Evolutionary conservation across 2,113 vertebrate genomes (phyloP), one percentile per base, ranked within the genome.

Genomic region (Taurulus bubalis): DNA sequence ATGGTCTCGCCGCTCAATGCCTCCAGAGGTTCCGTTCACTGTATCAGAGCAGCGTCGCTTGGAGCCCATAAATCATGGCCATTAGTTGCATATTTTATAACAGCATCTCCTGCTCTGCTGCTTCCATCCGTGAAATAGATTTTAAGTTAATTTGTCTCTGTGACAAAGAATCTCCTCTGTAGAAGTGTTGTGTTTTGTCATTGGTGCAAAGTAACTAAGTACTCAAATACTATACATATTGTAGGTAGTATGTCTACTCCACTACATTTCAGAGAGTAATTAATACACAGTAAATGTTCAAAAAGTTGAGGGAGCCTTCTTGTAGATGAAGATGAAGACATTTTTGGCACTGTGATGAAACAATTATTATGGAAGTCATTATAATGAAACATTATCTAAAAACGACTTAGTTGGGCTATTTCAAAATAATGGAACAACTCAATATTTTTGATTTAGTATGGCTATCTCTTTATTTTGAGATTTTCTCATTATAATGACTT

Each of bases 1-100:
- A 86, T 70, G 1, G 79, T 80, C 82, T 70, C 9, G 65, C 79
- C 51, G 71, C 47, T 65, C 0, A 16, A 82, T 49, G 82, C 88
- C 80, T 85, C 80, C 72, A 59, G 59, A 83, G 71, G 60, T 66
- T 78, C 15, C 0, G 15, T 64, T 67, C 64, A n/a, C 82, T 47
- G 78, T 16, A 34, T 51, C 79, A 84, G 69, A 38, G 75, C 56
- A 18, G 75, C 38, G 18, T 26, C 49, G 0, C 49, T 55, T 38
- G 30, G 34, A 77, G 68, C 30, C 9, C 71, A 62, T 74, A 60
- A 84, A 84, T 78, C 67, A 78, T 60, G 62, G 24, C 22, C 40
- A n/a, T 42, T 68, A 42, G 38, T 38, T 36, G 4, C 9, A 51
- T 64, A 53, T 73, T 87, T 75, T 32, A 79, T 32, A 63, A 40